Evolutionary conservation across 2,113 vertebrate genomes (phyloP), one percentile per base, ranked within the genome.

Genomic region (Colinus virginianus): DNA sequence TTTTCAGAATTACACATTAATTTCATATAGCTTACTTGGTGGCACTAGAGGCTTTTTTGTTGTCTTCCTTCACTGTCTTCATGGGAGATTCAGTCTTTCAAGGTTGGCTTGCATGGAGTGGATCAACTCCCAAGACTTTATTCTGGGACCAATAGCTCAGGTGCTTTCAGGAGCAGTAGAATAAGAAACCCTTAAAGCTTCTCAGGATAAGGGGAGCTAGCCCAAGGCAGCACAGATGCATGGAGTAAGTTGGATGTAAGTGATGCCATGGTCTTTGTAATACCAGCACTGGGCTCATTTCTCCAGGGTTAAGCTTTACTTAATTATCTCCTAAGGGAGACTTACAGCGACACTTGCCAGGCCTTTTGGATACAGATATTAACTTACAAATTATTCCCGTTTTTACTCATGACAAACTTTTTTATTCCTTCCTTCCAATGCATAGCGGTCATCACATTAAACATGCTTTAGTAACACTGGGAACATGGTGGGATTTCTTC

Each of bases 221-320:
- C 32, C 36, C 12, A 11, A 15, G 30, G 49, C 4, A 2, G 43
- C 17, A 43, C 5, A 2, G 43, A 14, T 19, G 0, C 7, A 6
- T 64, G 28, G 38, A 36, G 34, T 17, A 45, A 26, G n/a, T 9
- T 19, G 15, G 22, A 63, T 51, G 20, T 70, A 34, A 16, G 58
- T 1, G 1, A 1, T 64, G 43, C 42, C 22, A 5, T 43, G 22
- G 77, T 17, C 40, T 70, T 63, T 56, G 34, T 43, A 26, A 34
- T 77, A 25, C 19, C 16, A 59, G 25, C 6, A 11, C 40, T 69
- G 49, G 45, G 20, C 46, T 45, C 23, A 6, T 8, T 78, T 68
- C 48, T 34, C 3, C 61, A 28, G 14, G 40, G 23, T 68, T 40
- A 26, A 45, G n/a, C 48, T 83, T 74, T 71, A 23, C n/a, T 53